A percentile compares a stretch with the other conserved stretches of the same genome.
These are phyloP conservation scores for Anas flavirostris DNA, from an alignment of 2,797 vertebrate species.

Conservation along the genomic window DNA sequence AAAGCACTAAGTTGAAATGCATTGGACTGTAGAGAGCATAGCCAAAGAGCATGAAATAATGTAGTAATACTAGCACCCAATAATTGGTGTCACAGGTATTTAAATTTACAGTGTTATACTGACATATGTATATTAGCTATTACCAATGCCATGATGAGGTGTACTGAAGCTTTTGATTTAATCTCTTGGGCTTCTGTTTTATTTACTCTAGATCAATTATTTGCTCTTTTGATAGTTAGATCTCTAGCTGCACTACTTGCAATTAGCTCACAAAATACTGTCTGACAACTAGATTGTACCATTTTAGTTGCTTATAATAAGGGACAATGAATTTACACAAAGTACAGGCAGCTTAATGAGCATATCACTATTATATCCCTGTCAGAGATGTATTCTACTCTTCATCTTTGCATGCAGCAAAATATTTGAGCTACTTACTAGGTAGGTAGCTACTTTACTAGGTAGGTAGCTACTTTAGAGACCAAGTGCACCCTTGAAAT, in stretches of 20 bases:
- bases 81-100: background rate
- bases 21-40: background rate
- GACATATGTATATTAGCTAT: background rate
- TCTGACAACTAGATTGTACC: background rate
- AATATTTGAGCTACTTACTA: background rate
- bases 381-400: background rate
- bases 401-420: background rate
- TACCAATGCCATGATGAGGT: background rate
- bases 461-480: background rate
- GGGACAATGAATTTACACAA: background rate
- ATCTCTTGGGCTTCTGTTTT: conserved; percentile 16
- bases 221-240: conserved; percentile 4
- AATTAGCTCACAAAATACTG: background rate
- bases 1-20: background rate
- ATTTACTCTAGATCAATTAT: conserved; percentile 6
- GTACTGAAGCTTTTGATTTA: conserved; percentile 18
- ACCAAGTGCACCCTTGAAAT: background rate
- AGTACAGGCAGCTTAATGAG: background rate
- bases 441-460: background rate
- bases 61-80: background rate
- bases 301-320: background rate
- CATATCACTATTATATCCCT: background rate
- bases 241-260: background rate
- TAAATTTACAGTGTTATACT: conserved; percentile 11
- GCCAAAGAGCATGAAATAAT: background rate